Evolutionary conservation across 1,140 invertebrate genomes (phyloP), one percentile per base, ranked within the genome.

Genomic region (Macrobrachium rosenbergii): DNA sequence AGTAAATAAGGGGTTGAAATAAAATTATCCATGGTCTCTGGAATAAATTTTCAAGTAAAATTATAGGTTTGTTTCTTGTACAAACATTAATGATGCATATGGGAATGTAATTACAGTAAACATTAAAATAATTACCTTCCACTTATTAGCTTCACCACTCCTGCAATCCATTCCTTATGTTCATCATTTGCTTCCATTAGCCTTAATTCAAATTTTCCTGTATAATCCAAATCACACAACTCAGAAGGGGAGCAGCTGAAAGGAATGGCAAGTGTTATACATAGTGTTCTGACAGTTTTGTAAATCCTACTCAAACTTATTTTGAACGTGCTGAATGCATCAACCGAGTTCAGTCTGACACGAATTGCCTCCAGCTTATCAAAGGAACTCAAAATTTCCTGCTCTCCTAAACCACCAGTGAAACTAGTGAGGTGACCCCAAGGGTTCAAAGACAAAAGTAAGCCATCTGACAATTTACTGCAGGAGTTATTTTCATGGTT

Each of bases 401-500:
- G 19, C 43, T 83, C 81, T 72, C 81, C 81, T 45, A 83, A 45
- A 69, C 81, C 73, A 23, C 81, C 81, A 23, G 45, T 59, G 43
- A 83, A 73, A 59, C 59, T 73, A 3, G 17, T 75, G 37, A 83
- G 67, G 28, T 73, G 67, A 11, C 69, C 81, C 81, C 81, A 83
- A 14, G 81, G 81, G 21, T 83, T 12, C n/a, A 83, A 52, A 19
- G 81, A 21, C 6, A 16, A 52, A 6, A 83, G n/a, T 17, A 83
- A 37, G 0, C 58, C n/a, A 72, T 83, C 67, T 73, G 81, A 83
- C 5, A 69, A 67, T 23, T 19, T 73, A 7, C 23, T 28, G 58
- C 37, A 28, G 5, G 6, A 17, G 58, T 19, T 58, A 45, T 73
- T 14, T 23, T 45, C n/a, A 28, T 83, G 64, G 2, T 73, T 64